phyloP scores from a whole-genome alignment of 2,797 vertebrate genomes.

The Lithobates sylvaticus region DNA sequence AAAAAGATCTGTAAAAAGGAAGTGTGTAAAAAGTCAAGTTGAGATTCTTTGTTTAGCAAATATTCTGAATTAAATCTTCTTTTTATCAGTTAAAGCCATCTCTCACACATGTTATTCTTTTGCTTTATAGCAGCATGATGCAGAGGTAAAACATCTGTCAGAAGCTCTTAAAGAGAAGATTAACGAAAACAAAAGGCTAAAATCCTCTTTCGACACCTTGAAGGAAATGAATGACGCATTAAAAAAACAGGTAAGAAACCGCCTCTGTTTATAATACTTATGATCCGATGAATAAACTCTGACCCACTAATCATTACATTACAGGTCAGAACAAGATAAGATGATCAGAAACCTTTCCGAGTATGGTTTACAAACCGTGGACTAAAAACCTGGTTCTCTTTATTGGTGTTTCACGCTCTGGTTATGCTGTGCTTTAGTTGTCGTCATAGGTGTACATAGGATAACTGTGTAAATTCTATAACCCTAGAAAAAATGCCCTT shows the following conservation, averaged over 20 bases:
- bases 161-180: constrained; percentile 81
- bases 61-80: no score
- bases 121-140: constrained; percentile 78
- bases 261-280: not conserved
- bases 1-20: not conserved
- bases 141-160: constrained; percentile 80
- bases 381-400: no score
- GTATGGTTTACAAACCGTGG: no score
- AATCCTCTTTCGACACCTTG: constrained; percentile 83
- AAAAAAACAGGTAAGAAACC: constrained; percentile 83
- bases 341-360: not conserved
- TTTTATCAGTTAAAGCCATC: no score
- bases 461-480: no score
- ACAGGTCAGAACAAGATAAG: not conserved
- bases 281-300: not conserved
- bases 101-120: constrained; percentile 56
- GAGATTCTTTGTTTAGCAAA: no score
- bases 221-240: constrained; percentile 86
- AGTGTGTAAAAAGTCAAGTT: not conserved
- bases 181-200: constrained; percentile 88
- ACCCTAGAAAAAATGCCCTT: no score
- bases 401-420: no score
- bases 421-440: no score
- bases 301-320: not conserved
- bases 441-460: no score